Evolutionary conservation across 2,888 invertebrate genomes (phyloP).

Genomic region (Himalopsyche japonica): DNA sequence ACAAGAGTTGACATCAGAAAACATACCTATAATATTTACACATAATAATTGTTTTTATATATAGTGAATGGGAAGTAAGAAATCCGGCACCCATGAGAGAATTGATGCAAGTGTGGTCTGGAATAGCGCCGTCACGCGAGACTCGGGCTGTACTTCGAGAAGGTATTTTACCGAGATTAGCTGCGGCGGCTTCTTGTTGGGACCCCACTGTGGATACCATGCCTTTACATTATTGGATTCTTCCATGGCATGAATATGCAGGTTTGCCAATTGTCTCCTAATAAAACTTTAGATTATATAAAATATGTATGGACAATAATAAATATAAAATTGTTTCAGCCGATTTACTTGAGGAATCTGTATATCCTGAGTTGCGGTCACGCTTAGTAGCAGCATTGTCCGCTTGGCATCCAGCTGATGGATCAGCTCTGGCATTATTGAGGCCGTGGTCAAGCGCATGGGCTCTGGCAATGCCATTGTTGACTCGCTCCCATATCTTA

Average conservation of each 20-base stretch:
- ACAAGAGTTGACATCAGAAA: too few relatives aligned
- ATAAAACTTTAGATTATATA: neutral
- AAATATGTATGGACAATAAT: neutral
- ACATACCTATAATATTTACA: too few relatives aligned
- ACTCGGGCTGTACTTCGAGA: slow-evolving; percentile 81
- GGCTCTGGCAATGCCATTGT: slow-evolving; percentile 63
- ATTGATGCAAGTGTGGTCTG: slow-evolving; percentile 80
- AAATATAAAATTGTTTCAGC: slow-evolving; percentile 44
- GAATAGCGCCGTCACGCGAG: slow-evolving; percentile 82
- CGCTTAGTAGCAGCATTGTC: slow-evolving; percentile 86
- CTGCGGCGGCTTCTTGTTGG: slow-evolving; percentile 84
- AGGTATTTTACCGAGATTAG: slow-evolving; percentile 74
- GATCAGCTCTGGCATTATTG: slow-evolving; percentile 88
- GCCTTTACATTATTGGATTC: slow-evolving; percentile 95
- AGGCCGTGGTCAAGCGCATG: slow-evolving; percentile 81
- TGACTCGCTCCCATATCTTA: slow-evolving; percentile 81
- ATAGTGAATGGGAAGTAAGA: slow-evolving; percentile 80
- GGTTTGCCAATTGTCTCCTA: slow-evolving; percentile 50
- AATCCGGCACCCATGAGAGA: slow-evolving; percentile 76
- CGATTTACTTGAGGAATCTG: slow-evolving; percentile 58
- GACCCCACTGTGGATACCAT: slow-evolving; percentile 93
- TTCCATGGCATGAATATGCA: slow-evolving; percentile 92
- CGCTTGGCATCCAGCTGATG: slow-evolving; percentile 96
- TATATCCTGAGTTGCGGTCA: slow-evolving; percentile 89
- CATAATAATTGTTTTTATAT: slow-evolving; percentile 45